Conservation (phyloP, 2,797 vertebrate genomes). For the Mico argentatus region DNA sequence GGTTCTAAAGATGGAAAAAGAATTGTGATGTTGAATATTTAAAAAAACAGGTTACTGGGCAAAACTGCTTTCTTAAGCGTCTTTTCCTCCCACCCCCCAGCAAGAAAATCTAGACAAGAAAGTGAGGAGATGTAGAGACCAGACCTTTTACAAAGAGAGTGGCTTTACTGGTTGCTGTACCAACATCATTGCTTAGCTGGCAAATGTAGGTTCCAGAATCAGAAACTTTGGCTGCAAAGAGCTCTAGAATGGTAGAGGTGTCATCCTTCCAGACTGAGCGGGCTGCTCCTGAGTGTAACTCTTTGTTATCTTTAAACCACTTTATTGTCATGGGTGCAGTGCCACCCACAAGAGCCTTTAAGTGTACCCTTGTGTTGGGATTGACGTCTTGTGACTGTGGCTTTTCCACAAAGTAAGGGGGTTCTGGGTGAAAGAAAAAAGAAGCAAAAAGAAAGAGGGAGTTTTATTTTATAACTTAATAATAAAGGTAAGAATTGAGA, state of each 20-base stretch:
- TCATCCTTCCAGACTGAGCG: conserved; percentile 94
- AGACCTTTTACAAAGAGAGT: conserved; percentile 98
- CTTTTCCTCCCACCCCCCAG: not conserved
- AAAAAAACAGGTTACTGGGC: not conserved
- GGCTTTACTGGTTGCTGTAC: conserved; percentile 91
- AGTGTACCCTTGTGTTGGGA: conserved; percentile 93
- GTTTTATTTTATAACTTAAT: conserved; percentile 52
- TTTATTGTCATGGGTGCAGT: conserved; percentile 93
- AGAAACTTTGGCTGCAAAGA: conserved; percentile 92
- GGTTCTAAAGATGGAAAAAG: conserved; percentile 89
- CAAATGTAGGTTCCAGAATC: conserved; percentile 95
- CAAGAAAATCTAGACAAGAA: conserved; percentile 48
- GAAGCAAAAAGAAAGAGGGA: conserved; percentile 18
- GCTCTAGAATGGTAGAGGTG: conserved; percentile 92
- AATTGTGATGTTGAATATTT: conserved; percentile 2
- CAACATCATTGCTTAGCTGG: conserved; percentile 96
- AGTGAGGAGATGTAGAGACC: conserved; percentile 32
- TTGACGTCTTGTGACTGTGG: conserved; percentile 93
- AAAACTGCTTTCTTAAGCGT: not conserved
- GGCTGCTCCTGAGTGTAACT: conserved; percentile 90
- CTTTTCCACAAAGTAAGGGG: conserved; percentile 94
- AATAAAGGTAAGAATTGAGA: conserved; percentile 12
- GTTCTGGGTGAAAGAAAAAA: conserved; percentile 87
- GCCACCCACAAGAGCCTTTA: conserved; percentile 92
- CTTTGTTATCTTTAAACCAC: conserved; percentile 97